Percentiles rank a stretch among this genome's conserved stretches.
phyloP scores from a whole-genome alignment of 2,797 vertebrate genomes.

The Ptychadena robeensis region DNA sequence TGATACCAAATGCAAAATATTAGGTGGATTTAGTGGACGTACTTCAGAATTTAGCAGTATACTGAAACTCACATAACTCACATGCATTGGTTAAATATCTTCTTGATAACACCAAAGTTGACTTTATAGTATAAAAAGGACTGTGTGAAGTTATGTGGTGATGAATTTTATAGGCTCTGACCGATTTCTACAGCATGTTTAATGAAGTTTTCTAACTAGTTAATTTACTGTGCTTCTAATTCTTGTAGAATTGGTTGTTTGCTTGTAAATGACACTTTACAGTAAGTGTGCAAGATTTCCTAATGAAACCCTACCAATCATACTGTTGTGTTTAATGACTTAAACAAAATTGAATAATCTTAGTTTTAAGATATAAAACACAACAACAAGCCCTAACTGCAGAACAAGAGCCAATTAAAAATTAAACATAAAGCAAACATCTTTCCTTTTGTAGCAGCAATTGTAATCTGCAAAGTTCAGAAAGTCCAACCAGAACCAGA shows the following conservation, averaged over 20 bases:
- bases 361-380: not conserved
- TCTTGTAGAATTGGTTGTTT: not conserved
- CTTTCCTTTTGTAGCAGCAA: not conserved
- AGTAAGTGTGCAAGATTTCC: not conserved
- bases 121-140: not conserved
- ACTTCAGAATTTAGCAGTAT: too few species aligned
- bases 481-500: too few species aligned
- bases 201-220: not conserved
- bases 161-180: not conserved
- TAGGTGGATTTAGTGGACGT: too few species aligned
- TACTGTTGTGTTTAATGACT: not conserved
- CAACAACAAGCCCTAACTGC: not conserved
- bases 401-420: too few species aligned
- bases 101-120: too few species aligned
- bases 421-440: not conserved
- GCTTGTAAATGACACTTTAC: not conserved
- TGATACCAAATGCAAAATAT: too few species aligned
- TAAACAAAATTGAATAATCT: not conserved
- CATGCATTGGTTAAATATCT: too few species aligned
- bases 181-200: not conserved
- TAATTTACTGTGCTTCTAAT: not conserved
- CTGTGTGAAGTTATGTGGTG: not conserved
- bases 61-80: not conserved
- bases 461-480: not conserved
- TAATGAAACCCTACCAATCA: too few species aligned